A percentile compares a stretch with the other conserved stretches of the same genome.
Evolutionary conservation across 2,888 invertebrate species (phyloP).

Genomic region (Eupithecia subfuscata): DNA sequence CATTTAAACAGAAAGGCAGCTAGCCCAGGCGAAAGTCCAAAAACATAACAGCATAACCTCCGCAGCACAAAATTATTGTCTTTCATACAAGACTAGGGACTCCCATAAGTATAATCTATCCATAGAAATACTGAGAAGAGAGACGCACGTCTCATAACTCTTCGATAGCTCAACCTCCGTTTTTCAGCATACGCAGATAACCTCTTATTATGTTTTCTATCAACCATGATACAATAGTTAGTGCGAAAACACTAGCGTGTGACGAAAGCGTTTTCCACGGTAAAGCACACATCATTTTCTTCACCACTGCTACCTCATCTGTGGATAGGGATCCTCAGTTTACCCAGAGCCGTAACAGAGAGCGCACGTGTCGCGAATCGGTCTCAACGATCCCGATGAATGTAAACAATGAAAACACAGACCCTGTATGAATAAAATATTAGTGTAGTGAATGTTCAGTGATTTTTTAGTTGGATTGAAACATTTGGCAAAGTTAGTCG

Average conservation of each 20-base stretch:
- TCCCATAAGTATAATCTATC: background rate
- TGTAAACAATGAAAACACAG: conserved; percentile 39
- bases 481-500: conserved; percentile 22
- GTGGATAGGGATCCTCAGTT: conserved; percentile 37
- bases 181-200: background rate
- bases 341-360: conserved; percentile 20
- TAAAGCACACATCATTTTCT: conserved; percentile 56
- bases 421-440: conserved; percentile 14
- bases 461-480: conserved; percentile 32
- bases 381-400: conserved; percentile 27
- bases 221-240: conserved; percentile 13
- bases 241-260: conserved; percentile 38
- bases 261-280: conserved; percentile 74
- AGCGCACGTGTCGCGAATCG: conserved; percentile 30
- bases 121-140: background rate
- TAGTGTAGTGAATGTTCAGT: conserved; percentile 35
- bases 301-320: conserved; percentile 29
- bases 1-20: background rate
- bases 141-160: background rate
- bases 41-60: background rate
- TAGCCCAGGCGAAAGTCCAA: background rate
- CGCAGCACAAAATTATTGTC: background rate
- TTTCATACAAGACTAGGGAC: background rate
- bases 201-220: background rate
- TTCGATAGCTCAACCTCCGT: background rate